Base-by-base conservation (phyloP, 2,888 invertebrate genomes). In the Parnassius mnemosyne region DNA sequence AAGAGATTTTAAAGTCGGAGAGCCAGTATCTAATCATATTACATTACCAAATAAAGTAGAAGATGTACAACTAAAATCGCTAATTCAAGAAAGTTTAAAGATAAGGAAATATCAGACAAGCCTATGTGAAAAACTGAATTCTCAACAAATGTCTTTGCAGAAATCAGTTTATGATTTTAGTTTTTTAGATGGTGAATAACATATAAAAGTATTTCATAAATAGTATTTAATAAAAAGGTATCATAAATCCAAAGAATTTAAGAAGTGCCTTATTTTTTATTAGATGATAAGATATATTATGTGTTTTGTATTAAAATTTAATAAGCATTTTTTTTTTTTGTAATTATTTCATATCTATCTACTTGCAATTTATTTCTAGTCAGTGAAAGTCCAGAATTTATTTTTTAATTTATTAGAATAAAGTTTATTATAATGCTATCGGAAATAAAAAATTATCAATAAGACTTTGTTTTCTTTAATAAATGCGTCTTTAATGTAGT, bases 1-100 rank as follows among this genome's bases (percentile, higher is more conserved):
- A 67, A 81, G 81, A 68, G 87, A 89, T 64, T 91, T 92, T 68
- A 89, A 87, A 69, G 83, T 92, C 65, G 92, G 91, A n/a, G 86
- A 87, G 64, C 73, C 85, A 1, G 87, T 90, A 0, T 83, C 89
- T 0, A 82, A 78, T 49, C 82, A 13, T 49, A 49, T 84, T 65
- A 80, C 83, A 69, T 69, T 81, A 54, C 61, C 70, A 10, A 80
- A 79, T 53, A 76, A 72, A 65, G 59, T 80, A 50, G 79, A 83
- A 43, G 83, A 87, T 73, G 82, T 83, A 41, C 74, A 76, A 53
- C 72, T 92, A 1, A 85, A 82, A 69, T 84, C 85, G n/a, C 77
- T 92, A 1, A 81, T 92, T 59, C 79, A 89, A 66, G 90, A 92
- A 53, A 92, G 88, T 69, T 69, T 90, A 44, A 87, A 80, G 71